Percentiles rank a stretch among this genome's conserved stretches.
Conservation (phyloP, 2,113 vertebrate genomes). For the Circaetus gallicus region DNA sequence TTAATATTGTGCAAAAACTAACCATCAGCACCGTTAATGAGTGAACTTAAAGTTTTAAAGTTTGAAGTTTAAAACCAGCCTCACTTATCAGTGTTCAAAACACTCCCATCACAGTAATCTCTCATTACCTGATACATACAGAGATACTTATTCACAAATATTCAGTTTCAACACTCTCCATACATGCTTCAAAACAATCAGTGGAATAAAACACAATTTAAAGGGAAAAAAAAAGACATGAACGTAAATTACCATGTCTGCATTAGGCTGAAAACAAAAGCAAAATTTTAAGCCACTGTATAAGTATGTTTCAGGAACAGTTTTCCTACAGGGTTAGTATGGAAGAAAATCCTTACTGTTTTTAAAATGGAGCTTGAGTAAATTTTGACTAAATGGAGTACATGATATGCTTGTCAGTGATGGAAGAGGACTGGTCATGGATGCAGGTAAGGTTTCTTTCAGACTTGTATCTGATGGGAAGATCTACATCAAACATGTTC, state of each 20-base stretch:
- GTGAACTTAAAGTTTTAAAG: not conserved
- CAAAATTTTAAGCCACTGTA: not conserved
- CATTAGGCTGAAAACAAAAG: not conserved
- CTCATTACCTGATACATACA: not conserved
- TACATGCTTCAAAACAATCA: not conserved
- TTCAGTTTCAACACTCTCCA: not conserved
- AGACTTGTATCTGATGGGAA: not conserved
- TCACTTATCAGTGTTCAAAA: not conserved
- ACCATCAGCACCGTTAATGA: not conserved
- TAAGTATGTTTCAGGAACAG: not conserved
- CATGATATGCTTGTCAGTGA: not conserved
- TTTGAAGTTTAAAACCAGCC: not conserved
- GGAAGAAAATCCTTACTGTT: not conserved
- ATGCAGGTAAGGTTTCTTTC: not conserved
- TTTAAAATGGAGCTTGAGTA: not conserved
- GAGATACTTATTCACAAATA: not conserved
- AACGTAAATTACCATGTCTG: not conserved
- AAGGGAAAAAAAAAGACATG: not conserved
- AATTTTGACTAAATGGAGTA: not conserved
- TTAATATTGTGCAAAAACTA: not conserved
- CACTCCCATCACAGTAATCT: not conserved
- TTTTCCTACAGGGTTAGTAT: not conserved
- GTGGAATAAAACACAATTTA: not conserved
- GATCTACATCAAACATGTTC: not conserved
- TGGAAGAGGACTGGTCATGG: not conserved